Conservation (phyloP, 2,888 invertebrate genomes). For the Athalia rosae region DNA sequence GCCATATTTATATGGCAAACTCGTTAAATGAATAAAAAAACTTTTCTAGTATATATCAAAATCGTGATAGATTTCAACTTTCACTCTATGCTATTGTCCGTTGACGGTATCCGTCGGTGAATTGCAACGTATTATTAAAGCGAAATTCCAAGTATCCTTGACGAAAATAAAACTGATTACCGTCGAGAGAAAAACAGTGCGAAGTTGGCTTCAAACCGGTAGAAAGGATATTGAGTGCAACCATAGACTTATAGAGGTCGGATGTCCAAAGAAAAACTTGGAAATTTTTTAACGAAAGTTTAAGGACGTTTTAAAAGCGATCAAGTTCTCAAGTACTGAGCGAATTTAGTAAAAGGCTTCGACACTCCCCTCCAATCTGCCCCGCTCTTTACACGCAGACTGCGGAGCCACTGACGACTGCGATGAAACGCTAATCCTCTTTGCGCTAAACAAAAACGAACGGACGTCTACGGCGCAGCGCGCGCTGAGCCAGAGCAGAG, state of each 20-base stretch:
- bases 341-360: no score
- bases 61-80: no score
- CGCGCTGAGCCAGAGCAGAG: constrained; percentile 7
- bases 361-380: background rate
- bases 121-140: background rate
- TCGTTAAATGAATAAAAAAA: background rate
- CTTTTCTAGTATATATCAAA: no score
- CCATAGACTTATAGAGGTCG: no score
- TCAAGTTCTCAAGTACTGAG: no score
- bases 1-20: constrained; percentile 55
- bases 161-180: no score
- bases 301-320: no score
- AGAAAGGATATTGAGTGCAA: background rate
- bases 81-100: background rate
- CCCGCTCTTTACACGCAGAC: constrained; percentile 12
- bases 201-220: constrained; percentile 25
- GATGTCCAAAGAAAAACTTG: background rate
- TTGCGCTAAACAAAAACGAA: background rate
- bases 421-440: constrained; percentile 1
- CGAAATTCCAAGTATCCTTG: no score
- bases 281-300: no score
- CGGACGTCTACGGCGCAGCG: constrained; percentile 18
- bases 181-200: no score
- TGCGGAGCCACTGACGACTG: background rate
- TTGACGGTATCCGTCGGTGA: background rate